Percentiles rank a stretch among this genome's conserved stretches.
Conservation (phyloP, 2,113 vertebrate species). For the Centropristis striata region DNA sequence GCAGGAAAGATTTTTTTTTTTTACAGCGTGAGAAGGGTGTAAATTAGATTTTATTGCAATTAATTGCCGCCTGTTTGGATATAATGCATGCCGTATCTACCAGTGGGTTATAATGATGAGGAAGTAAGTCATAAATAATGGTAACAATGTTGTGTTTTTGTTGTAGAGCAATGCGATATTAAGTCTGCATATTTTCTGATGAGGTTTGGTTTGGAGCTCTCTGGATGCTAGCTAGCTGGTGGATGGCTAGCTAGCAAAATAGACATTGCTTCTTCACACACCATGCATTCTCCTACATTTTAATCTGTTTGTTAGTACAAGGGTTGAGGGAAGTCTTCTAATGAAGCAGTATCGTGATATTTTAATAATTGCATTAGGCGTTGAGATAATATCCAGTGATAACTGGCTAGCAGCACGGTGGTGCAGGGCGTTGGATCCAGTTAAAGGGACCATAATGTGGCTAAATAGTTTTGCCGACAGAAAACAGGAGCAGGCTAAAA, state of each 20-base stretch:
- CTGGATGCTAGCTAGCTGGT: conserved; percentile 49
- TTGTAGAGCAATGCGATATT: background rate
- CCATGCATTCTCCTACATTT: background rate
- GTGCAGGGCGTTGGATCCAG: conserved; percentile 80
- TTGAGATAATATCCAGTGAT: conserved; percentile 7
- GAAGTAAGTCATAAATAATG: background rate
- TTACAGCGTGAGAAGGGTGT: background rate
- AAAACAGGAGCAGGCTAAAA: conserved; percentile 40
- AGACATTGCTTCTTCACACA: background rate
- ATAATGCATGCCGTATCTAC: background rate
- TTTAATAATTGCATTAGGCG: background rate
- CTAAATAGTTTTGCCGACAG: conserved; percentile 53
- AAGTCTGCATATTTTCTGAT: background rate
- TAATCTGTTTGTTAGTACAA: background rate
- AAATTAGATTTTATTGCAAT: background rate
- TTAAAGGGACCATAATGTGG: conserved; percentile 66
- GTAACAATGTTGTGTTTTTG: background rate
- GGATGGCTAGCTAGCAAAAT: conserved; percentile 6
- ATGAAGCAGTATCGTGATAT: background rate
- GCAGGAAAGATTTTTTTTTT: too few species aligned
- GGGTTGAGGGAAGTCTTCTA: rapidly evolving
- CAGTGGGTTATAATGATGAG: rapidly evolving
- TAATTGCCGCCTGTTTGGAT: background rate
- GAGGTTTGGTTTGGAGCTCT: conserved; percentile 30
- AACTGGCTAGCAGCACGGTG: conserved; percentile 43